phyloP scores from a whole-genome alignment of 2,797 vertebrate species.

The Anas capensis region DNA sequence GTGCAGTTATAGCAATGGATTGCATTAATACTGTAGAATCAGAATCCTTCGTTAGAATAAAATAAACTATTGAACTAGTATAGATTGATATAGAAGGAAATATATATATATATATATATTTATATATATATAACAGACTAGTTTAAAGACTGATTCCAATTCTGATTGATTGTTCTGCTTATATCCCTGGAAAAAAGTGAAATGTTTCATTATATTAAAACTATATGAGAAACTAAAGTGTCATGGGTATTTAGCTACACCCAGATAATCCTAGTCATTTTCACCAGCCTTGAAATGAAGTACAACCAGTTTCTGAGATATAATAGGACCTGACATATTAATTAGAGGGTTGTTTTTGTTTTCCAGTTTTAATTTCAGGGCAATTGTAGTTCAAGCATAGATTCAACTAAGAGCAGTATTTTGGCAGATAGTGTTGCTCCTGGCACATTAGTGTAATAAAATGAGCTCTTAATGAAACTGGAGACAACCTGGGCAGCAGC shows the following conservation, averaged over 20 bases:
- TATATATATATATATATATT: too few relatives aligned
- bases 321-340: conserved; percentile 62
- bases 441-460: neutral
- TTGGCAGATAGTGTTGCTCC: neutral
- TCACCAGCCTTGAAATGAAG: conserved; percentile 9
- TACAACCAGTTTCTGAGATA: neutral
- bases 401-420: conserved; percentile 32
- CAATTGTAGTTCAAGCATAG: conserved; percentile 33
- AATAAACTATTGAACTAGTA: neutral
- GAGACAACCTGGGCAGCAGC: neutral
- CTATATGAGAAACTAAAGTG: neutral
- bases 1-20: neutral
- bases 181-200: neutral
- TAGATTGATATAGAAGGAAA: too few relatives aligned
- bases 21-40: neutral
- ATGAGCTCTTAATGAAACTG: conserved; percentile 18
- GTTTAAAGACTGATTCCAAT: conserved; percentile 7
- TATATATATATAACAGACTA: neutral
- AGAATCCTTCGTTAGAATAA: neutral
- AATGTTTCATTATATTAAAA: neutral
- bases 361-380: conserved; percentile 61
- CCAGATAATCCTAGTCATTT: neutral
- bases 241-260: neutral
- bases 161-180: conserved; percentile 7
- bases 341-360: conserved; percentile 63